These are phyloP conservation scores for Clarias gariepinus DNA, from an alignment of 2,113 vertebrate genomes.

Conservation along the genomic window DNA sequence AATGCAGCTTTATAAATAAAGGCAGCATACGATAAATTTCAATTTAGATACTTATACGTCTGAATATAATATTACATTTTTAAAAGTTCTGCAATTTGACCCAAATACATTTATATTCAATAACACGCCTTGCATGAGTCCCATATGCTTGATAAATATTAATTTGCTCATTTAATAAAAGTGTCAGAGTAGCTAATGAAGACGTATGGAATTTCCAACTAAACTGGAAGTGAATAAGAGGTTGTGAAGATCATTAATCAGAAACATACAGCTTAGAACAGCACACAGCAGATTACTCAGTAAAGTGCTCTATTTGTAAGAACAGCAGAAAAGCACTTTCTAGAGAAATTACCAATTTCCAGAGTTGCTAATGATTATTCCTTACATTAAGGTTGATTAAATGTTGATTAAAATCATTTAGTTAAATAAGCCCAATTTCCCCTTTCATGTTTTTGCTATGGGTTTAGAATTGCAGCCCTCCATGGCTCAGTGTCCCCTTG, in stretches of 20 bases:
- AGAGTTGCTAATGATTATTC: neutral
- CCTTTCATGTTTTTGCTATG: too few species aligned
- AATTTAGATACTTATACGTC: neutral
- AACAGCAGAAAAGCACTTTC: neutral
- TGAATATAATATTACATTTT: neutral
- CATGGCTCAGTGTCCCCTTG: too few species aligned
- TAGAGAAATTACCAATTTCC: neutral
- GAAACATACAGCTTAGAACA: neutral
- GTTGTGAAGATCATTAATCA: neutral
- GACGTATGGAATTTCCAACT: neutral
- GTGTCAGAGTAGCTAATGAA: constrained; percentile 2
- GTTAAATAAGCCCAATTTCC: too few species aligned
- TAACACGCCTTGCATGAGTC: constrained; percentile 16
- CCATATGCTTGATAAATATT: constrained; percentile 5
- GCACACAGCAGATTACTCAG: neutral
- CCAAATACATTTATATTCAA: constrained; percentile 1
- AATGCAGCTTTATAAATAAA: neutral
- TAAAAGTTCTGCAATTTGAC: neutral
- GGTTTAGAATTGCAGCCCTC: too few species aligned
- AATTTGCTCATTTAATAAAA: constrained; percentile 29
- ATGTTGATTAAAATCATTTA: neutral
- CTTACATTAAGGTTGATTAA: neutral
- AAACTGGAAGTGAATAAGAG: neutral
- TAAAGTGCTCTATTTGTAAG: neutral
- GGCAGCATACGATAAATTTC: neutral